Base-by-base conservation (phyloP, 2,797 vertebrate species). In the Enoplosus armatus region DNA sequence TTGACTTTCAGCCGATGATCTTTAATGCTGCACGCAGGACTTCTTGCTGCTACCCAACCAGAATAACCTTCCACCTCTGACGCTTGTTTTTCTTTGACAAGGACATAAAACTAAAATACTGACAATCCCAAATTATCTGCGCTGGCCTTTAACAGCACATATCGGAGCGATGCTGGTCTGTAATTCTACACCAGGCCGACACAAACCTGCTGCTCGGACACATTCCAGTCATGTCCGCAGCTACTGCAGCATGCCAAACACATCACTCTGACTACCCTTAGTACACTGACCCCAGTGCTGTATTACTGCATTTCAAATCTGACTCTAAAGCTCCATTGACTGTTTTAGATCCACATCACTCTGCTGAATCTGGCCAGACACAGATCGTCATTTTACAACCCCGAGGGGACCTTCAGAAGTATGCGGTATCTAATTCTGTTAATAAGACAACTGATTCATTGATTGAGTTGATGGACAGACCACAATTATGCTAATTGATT, bases 191-290 rank as follows among this genome's bases (percentile, higher is more conserved):
- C 89, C 84, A 39, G 84, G 55, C 82, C 5, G 22, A 81, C 81
- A 71, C 62, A 10, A 83, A 88, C 72, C 78, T 80, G 85, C 87
- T 80, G 87, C 90, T 86, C 64, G 2, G 56, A 91, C 84, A 88
- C 90, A 92, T 92, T 92, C 90, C 80, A 68, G 87, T 84, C 91
- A 90, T 87, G 86, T 83, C 60, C 84, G 61, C 86, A 82, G 77
- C 83, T 63, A 75, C 85, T 84, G 88, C 86, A 80, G 90, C 83
- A 87, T 89, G 88, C 78, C 79, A 45, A 74, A 85, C 82, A 84
- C 87, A 82, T 80, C 85, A 26, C 82, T 63, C 67, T 20, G 67
- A 58, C 82, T 71, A 56, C 73, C 73, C 77, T 39, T 80, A 77
- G 58, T 15, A 71, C 85, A 26, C 86, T 67, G 85, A 90, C 85